These are phyloP conservation scores for Dreissena rostriformis DNA, from an alignment of 1,140 invertebrate genomes.

Conservation along the genomic window DNA sequence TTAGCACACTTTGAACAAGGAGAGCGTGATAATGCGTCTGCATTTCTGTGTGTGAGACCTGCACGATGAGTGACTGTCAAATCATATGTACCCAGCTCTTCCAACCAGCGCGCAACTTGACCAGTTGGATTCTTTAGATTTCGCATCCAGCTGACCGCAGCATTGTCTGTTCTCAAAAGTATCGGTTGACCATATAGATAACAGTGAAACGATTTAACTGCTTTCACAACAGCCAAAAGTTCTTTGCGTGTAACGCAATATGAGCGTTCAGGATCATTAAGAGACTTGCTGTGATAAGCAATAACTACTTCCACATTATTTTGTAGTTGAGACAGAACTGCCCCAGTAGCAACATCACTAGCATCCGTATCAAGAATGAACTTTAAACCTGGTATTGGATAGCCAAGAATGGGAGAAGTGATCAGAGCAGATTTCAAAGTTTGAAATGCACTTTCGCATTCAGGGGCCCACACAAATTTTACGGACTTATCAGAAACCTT, in stretches of 20 bases:
- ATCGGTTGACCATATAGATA: constrained; percentile 64
- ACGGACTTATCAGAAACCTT: constrained; percentile 19
- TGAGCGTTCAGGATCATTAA: constrained; percentile 79
- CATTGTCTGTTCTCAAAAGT: constrained; percentile 64
- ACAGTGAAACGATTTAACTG: constrained; percentile 57
- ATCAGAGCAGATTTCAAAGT: constrained; percentile 45
- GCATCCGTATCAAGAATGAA: constrained; percentile 60
- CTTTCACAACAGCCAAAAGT: constrained; percentile 62
- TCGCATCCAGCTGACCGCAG: constrained; percentile 63
- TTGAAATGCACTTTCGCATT: constrained; percentile 1
- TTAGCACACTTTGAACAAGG: constrained; percentile 48
- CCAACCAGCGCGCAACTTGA: constrained; percentile 68
- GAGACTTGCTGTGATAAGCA: constrained; percentile 62
- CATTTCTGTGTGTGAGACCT: constrained; percentile 66
- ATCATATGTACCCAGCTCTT: constrained; percentile 67
- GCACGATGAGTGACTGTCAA: constrained; percentile 65
- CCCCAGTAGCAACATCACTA: constrained; percentile 33
- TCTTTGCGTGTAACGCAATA: constrained; percentile 78
- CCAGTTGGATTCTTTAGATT: constrained; percentile 59
- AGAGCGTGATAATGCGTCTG: constrained; percentile 63
- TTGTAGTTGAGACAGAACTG: too few species aligned
- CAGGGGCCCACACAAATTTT: constrained; percentile 10
- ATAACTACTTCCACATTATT: constrained; percentile 36
- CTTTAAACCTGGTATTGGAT: constrained; percentile 24
- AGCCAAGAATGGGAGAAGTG: constrained; percentile 50